phyloP scores from a whole-genome alignment of 2,888 invertebrate genomes.

The Andrena hattorfiana region DNA sequence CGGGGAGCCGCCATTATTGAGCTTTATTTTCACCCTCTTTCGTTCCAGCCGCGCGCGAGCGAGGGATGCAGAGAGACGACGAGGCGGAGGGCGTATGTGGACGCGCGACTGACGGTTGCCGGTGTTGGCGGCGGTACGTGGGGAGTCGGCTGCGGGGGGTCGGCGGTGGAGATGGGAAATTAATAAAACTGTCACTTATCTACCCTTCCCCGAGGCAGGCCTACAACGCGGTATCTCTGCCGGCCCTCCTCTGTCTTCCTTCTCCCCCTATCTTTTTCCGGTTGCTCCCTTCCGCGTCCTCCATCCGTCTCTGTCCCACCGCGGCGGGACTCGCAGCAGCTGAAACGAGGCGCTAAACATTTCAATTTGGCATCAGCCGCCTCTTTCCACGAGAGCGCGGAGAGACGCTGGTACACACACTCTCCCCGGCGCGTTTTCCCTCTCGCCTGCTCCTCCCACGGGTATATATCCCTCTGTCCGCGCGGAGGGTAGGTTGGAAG shows the following conservation, averaged over 20 bases:
- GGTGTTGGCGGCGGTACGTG: constrained; percentile 67
- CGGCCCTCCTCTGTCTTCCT: constrained; percentile 45
- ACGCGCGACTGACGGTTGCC: constrained; percentile 65
- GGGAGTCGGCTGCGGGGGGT: constrained; percentile 55
- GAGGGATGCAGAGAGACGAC: neutral
- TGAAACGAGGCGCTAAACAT: constrained; percentile 85
- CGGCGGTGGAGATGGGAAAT: constrained; percentile 87
- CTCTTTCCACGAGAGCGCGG: constrained; percentile 18
- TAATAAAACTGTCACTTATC: constrained; percentile 92
- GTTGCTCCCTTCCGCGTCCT: constrained; percentile 30
- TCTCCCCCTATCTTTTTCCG: constrained; percentile 35
- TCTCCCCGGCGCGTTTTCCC: neutral
- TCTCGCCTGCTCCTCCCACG: constrained; percentile 15
- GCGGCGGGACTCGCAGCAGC: constrained; percentile 71
- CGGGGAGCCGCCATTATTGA: constrained; percentile 77
- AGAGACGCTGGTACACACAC: constrained; percentile 5
- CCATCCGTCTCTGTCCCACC: constrained; percentile 35
- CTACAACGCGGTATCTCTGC: constrained; percentile 66
- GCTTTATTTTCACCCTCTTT: constrained; percentile 75
- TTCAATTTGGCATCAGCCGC: constrained; percentile 84
- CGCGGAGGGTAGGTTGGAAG: constrained; percentile 39
- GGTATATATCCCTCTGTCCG: constrained; percentile 39
- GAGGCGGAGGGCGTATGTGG: constrained; percentile 52
- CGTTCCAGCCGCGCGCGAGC: constrained; percentile 44
- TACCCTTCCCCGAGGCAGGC: constrained; percentile 79